Base-by-base conservation (phyloP, 2,113 vertebrate genomes). In the Dicentrarchus labrax region DNA sequence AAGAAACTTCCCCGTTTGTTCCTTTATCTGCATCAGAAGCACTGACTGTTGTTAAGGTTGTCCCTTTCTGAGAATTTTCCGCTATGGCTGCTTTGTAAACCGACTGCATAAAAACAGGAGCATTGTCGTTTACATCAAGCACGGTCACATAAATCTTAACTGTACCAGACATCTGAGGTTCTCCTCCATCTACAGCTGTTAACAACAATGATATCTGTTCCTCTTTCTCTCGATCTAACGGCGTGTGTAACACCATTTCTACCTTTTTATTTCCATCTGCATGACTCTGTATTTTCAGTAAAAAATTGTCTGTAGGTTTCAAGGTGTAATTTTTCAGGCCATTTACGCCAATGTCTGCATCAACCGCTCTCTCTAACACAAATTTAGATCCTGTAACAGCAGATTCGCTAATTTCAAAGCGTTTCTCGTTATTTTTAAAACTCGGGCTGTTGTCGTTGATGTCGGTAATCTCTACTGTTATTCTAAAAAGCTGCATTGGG, bases 21-120 rank as follows among this genome's bases (percentile, higher is more conserved):
- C 95, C 95, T 59, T 95, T 92, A 4, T 97, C 96, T 71, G 78
- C 70, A 66, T 97, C 96, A 5, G 90, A 90, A 0, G 96, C 96
- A 19, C 78, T 86, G 0, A 97, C 92, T 30, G 62, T 85, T 1
- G 47, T 82, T 0, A 95, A 0, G 7, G 16, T 67, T 0, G 84
- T 72, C 1, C 94, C 91, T 17, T 59, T 91, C 0, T 43, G 45
- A 5, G 91, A 91, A 81, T 94, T 94, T 68, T 96, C 95, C 0
- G 54, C 41, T 0, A 96, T n/a, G 22, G 78, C 59, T 0, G 92
- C 93, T 19, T 87, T 93, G 59, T 96, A 96, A 0, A 90, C 12
- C 0, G 89, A 69, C 64, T 93, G 76, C 1, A 41, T 48, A 71
- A 95, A 96, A 1, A 93, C 66, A 0, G 94, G 95, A 2, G 91